A percentile compares a stretch with the other conserved stretches of the same genome.
These are phyloP conservation scores for Cyphomyrmex costatus DNA, from an alignment of 1,140 invertebrate genomes.

Conservation along the genomic window DNA sequence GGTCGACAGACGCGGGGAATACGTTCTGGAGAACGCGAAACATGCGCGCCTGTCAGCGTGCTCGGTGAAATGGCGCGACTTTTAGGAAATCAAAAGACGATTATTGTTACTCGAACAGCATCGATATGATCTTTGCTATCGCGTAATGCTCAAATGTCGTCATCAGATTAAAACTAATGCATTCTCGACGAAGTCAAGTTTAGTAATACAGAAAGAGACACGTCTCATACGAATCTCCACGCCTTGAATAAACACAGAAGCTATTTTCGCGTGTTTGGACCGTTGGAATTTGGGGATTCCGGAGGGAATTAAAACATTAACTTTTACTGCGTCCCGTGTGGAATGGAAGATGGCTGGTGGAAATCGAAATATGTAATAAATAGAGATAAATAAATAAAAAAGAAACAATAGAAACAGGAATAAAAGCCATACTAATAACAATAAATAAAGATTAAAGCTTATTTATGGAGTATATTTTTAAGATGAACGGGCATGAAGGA, in stretches of 20 bases:
- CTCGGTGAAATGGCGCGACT: not conserved
- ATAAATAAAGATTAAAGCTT: not conserved
- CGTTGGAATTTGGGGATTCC: not conserved
- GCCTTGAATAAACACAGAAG: constrained; percentile 13
- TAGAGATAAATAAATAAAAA: not conserved
- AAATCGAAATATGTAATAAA: not conserved
- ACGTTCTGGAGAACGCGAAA: not conserved
- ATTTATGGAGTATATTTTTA: not conserved
- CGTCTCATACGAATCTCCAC: not conserved
- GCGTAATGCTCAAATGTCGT: too few species aligned
- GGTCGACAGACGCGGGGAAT: not conserved
- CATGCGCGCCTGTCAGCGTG: constrained; percentile 24
- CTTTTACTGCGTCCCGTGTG: not conserved
- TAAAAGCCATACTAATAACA: not conserved
- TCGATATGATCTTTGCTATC: not conserved
- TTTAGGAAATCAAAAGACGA: not conserved
- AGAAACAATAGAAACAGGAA: not conserved
- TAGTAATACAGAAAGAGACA: not conserved
- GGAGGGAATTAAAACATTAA: not conserved
- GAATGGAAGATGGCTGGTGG: not conserved
- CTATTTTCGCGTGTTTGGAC: constrained; percentile 21
- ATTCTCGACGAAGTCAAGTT: not conserved
- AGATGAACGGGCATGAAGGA: not conserved
- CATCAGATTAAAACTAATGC: not conserved
- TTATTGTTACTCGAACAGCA: not conserved